Evolutionary conservation across 2,888 invertebrate genomes (phyloP).

Genomic region (Pecten maximus): DNA sequence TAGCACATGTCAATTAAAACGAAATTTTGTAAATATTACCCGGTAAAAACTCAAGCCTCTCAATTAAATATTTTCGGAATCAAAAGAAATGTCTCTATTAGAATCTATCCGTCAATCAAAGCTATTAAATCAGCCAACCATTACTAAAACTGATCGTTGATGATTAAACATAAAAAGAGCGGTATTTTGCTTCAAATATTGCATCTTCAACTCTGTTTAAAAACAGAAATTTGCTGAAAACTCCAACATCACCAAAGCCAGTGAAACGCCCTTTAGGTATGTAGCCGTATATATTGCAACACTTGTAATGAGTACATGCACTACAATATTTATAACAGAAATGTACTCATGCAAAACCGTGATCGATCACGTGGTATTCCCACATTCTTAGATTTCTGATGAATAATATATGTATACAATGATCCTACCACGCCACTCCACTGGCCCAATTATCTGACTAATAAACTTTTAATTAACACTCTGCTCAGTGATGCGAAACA

Average conservation of each 20-base stretch:
- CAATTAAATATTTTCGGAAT: too few relatives aligned
- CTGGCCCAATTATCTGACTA: constrained; percentile 15
- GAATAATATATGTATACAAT: not conserved
- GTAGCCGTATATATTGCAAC: not conserved
- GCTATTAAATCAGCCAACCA: too few relatives aligned
- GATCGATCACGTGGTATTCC: not conserved
- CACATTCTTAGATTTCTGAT: not conserved
- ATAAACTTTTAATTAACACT: constrained; percentile 20
- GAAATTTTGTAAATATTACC: too few relatives aligned
- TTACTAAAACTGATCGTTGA: too few relatives aligned
- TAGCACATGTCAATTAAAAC: too few relatives aligned
- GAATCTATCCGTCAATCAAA: too few relatives aligned
- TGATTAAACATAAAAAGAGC: too few relatives aligned
- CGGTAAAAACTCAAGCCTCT: too few relatives aligned
- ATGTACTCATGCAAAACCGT: constrained; percentile 14
- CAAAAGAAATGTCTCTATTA: too few relatives aligned
- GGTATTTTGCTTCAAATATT: too few relatives aligned
- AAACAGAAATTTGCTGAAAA: too few relatives aligned
- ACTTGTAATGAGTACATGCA: not conserved
- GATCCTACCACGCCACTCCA: not conserved
- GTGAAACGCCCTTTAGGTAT: not conserved
- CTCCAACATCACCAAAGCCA: not conserved
- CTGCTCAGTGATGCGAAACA: not conserved
- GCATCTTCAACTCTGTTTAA: too few relatives aligned
- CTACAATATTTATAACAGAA: not conserved